phyloP scores from a whole-genome alignment of 1,140 invertebrate genomes.

The Saccostrea cuccullata region DNA sequence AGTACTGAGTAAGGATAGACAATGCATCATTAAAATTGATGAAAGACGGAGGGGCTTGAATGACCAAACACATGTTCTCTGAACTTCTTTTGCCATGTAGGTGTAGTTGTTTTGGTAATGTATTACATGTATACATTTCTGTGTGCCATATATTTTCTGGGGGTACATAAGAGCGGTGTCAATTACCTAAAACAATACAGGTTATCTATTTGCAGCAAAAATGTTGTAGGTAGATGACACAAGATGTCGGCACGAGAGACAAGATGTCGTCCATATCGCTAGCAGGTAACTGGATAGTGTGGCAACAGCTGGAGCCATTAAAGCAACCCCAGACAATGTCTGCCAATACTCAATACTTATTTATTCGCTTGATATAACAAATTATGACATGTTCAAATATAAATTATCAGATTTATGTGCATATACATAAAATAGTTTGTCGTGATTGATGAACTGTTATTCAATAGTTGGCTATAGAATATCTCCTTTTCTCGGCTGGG shows the following conservation, averaged over 20 bases:
- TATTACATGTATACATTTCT: too few species aligned
- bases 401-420: background rate
- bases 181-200: too few species aligned
- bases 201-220: too few species aligned
- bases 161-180: too few species aligned
- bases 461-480: constrained; percentile 1
- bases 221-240: too few species aligned
- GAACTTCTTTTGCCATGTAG: too few species aligned
- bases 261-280: background rate
- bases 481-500: background rate
- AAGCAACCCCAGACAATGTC: constrained; percentile 2
- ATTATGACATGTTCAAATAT: constrained; percentile 27
- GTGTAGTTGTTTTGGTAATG: too few species aligned
- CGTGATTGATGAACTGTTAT: background rate
- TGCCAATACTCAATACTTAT: constrained; percentile 20
- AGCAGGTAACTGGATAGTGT: background rate
- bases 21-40: too few species aligned
- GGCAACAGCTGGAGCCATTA: constrained; percentile 24
- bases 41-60: too few species aligned
- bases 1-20: too few species aligned
- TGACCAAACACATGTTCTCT: too few species aligned
- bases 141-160: too few species aligned
- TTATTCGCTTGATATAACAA: constrained; percentile 24
- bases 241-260: background rate
- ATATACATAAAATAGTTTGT: constrained; percentile 8